Evolutionary conservation across 2,888 invertebrate genomes (phyloP).

Genomic region (Dolichomitus sp.): DNA sequence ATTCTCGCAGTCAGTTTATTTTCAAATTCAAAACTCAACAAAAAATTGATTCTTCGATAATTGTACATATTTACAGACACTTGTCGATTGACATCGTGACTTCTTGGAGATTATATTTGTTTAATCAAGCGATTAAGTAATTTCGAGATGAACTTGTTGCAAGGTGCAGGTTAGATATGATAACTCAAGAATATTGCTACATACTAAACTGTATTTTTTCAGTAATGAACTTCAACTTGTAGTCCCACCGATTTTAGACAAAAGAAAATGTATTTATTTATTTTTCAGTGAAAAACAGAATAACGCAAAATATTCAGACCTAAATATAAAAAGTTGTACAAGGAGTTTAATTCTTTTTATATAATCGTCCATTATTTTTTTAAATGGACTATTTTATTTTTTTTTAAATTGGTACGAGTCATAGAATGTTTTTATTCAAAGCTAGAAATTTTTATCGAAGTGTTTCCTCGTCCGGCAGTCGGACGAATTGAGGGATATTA

Average conservation of each 20-base stretch:
- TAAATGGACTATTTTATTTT: no score
- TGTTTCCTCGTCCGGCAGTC: no score
- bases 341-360: neutral
- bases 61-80: neutral
- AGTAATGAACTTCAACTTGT: neutral
- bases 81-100: neutral
- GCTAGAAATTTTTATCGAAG: no score
- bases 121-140: neutral
- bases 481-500: no score
- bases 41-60: neutral
- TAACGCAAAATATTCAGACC: neutral
- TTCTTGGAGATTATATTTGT: neutral
- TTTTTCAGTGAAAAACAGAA: no score
- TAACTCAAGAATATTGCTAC: neutral
- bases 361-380: no score
- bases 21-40: neutral
- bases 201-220: neutral
- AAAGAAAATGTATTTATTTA: neutral
- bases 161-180: neutral
- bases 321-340: neutral
- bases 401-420: no score
- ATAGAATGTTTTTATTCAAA: no score
- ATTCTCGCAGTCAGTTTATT: neutral
- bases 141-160: neutral
- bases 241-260: neutral